These are phyloP conservation scores for Cnemophilus loriae DNA, from an alignment of 2,113 vertebrate genomes.

Conservation along the genomic window DNA sequence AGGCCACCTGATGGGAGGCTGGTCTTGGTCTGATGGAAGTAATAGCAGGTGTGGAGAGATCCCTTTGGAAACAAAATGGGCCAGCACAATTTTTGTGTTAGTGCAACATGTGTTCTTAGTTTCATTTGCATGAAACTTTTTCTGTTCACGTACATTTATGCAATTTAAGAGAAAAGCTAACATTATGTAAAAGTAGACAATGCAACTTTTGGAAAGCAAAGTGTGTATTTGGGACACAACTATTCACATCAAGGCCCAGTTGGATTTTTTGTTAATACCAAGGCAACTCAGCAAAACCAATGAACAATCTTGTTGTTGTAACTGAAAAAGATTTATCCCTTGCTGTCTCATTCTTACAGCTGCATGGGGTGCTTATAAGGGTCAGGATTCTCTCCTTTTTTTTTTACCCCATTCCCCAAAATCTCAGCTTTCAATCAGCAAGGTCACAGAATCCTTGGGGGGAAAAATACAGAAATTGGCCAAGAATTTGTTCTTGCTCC, in stretches of 20 bases:
- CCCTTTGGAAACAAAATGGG: neutral
- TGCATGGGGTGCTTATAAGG: neutral
- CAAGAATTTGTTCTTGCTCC: neutral
- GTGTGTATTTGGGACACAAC: neutral
- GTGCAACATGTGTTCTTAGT: slow-evolving; percentile 4
- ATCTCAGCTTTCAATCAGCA: neutral
- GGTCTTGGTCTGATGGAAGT: neutral
- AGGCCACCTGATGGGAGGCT: neutral
- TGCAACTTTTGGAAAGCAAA: neutral
- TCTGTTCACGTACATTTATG: neutral
- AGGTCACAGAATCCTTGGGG: neutral
- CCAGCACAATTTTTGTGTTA: neutral
- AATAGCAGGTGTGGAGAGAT: slow-evolving; percentile 27
- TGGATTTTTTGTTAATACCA: neutral
- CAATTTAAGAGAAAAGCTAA: neutral
- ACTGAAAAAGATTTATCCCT: neutral
- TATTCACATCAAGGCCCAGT: neutral
- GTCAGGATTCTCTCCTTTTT: neutral
- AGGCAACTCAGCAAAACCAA: neutral
- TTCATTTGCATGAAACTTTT: slow-evolving; percentile 26
- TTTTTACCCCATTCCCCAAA: neutral
- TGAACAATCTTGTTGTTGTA: neutral
- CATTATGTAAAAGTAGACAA: neutral
- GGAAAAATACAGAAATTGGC: neutral
- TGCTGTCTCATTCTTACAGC: neutral